Percentiles rank a stretch among this genome's conserved stretches.
Evolutionary conservation across 2,888 invertebrate species (phyloP).

Genomic region (Trachelus tabidus): DNA sequence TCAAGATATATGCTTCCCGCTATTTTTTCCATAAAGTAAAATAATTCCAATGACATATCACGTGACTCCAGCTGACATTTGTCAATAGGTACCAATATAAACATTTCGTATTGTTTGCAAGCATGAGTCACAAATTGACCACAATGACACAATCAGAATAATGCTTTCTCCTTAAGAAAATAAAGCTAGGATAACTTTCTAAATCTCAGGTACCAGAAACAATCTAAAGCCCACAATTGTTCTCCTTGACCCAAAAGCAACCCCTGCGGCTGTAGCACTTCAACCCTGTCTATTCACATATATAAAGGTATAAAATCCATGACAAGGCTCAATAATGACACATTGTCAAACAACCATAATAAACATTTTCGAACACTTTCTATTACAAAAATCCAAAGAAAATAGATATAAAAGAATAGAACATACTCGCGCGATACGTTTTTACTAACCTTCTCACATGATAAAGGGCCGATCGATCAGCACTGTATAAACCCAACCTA

Average conservation of each 20-base stretch:
- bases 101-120: neutral
- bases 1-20: neutral
- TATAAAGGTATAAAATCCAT: neutral
- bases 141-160: neutral
- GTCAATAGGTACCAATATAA: neutral
- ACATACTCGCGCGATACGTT: neutral
- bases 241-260: neutral
- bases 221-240: neutral
- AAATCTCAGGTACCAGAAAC: neutral
- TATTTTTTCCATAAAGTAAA: neutral
- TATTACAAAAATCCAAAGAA: neutral
- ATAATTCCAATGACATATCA: neutral
- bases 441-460: slow-evolving; percentile 43
- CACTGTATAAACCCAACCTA: slow-evolving; percentile 10
- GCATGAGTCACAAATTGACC: neutral
- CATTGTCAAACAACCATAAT: neutral
- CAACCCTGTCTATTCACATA: neutral
- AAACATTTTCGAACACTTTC: neutral
- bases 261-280: neutral
- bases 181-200: neutral
- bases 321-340: neutral
- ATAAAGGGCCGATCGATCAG: slow-evolving; percentile 40
- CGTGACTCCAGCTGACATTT: neutral
- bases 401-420: neutral
- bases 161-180: neutral